Evolutionary conservation across 2,797 vertebrate species (phyloP), one percentile per base, ranked within the genome.

Genomic region (Pelochelys cantorii): DNA sequence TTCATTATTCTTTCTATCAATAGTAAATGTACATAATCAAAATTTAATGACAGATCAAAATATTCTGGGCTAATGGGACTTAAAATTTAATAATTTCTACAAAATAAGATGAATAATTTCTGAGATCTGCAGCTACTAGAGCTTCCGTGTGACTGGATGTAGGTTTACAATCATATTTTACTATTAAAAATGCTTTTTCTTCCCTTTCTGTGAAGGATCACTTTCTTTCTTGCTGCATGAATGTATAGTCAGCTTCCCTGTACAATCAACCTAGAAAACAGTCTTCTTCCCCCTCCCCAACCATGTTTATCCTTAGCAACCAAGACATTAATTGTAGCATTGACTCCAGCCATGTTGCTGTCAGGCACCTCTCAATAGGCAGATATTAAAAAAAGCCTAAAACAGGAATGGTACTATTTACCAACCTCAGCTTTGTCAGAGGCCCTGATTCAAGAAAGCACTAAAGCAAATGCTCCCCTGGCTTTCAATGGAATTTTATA

Each of bases 401-500:
- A 23, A 22, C 18, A 37, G 68, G 12, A 37, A 2, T 54, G 57
- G 52, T 88, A 84, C 90, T 84, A 60, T 65, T 60, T 0, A 87
- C 79, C 88, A 84, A 81, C 89, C 82, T 22, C 27, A 34, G 52
- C 84, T 81, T 9, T 84, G 53, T 17, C 42, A 77, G 12, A 77
- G 42, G 23, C 14, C 42, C 42, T 27, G 25, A 48, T 77, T 48
- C 42, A 52, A 27, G n/a, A 59, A 11, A 87, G 34, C 86, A 82
- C 5, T 37, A 68, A 48, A 91, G 29, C 5, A 91, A 15, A 74
- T 0, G 37, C 31, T 90, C 65, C 77, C 86, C 78, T 85, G 92
- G 65, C 31, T 95, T 93, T 87, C 78, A 68, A 29, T 14, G 79
- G 31, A 34, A 93, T 31, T 93, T 90, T 31, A 83, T 10, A 80